Evolutionary conservation across 2,888 invertebrate genomes (phyloP).

Genomic region (Spodoptera littoralis): DNA sequence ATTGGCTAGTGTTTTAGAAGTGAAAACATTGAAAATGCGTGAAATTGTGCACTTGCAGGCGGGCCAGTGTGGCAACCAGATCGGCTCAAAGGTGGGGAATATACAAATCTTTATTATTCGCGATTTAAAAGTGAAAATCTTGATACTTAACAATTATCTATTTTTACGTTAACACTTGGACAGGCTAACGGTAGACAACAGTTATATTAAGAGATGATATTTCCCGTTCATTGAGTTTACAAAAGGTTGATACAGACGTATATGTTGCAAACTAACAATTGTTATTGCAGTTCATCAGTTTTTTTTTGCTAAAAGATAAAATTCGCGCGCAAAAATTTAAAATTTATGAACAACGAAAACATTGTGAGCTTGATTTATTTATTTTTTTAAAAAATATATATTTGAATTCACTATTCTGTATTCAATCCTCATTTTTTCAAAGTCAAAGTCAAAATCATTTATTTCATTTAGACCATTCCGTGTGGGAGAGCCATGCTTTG

Average conservation of each 20-base stretch:
- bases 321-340: no score
- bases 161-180: constrained; percentile 38
- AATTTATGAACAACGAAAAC: no score
- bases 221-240: constrained; percentile 46
- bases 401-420: no score
- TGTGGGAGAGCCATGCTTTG: no score
- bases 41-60: constrained; percentile 97
- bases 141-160: constrained; percentile 34
- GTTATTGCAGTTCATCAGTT: no score
- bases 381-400: no score
- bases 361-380: no score
- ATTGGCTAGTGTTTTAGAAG: constrained; percentile 47
- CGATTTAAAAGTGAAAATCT: background rate
- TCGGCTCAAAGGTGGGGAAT: constrained; percentile 94
- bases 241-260: constrained; percentile 4
- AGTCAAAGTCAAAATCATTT: no score
- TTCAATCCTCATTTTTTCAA: no score
- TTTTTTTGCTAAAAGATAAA: no score
- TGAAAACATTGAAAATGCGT: constrained; percentile 90
- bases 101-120: constrained; percentile 29
- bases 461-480: no score
- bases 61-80: constrained; percentile 97
- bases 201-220: constrained; percentile 43
- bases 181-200: constrained; percentile 26
- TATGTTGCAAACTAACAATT: no score